Evolutionary conservation across 2,797 vertebrate species (phyloP).

Genomic region (Threskiornis aethiopicus): DNA sequence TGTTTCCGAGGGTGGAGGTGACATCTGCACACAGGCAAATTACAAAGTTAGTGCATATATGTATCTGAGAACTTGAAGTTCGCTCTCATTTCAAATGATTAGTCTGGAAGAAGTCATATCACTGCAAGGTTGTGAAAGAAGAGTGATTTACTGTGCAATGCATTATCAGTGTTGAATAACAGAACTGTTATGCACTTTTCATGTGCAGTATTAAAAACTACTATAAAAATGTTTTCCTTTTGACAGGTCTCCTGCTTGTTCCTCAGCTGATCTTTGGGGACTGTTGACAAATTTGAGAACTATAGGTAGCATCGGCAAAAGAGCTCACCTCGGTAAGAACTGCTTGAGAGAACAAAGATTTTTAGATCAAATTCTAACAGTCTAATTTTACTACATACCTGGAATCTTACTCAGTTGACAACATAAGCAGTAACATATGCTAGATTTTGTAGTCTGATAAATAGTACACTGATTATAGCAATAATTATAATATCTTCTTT

Average conservation of each 20-base stretch:
- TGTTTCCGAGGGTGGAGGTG: neutral
- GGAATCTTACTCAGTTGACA: neutral
- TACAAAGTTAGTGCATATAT: neutral
- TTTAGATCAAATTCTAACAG: neutral
- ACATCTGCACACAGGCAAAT: neutral
- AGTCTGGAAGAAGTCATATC: neutral
- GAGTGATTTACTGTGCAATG: neutral
- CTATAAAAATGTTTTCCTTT: neutral
- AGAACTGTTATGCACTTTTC: neutral
- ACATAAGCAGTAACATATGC: neutral
- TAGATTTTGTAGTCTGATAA: neutral
- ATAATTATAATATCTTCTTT: neutral
- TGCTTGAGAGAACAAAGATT: neutral
- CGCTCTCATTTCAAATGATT: neutral
- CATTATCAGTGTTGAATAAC: neutral
- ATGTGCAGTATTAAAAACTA: neutral
- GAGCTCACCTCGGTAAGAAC: neutral
- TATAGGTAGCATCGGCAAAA: neutral
- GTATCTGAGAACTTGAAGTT: neutral
- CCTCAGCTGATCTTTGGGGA: neutral
- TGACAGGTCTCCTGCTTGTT: neutral
- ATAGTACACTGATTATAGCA: neutral
- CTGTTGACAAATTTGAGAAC: neutral
- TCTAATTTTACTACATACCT: neutral
- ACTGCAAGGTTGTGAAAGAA: neutral